These are phyloP conservation scores for Vimba vimba DNA, from an alignment of 2,113 vertebrate species.

Conservation along the genomic window DNA sequence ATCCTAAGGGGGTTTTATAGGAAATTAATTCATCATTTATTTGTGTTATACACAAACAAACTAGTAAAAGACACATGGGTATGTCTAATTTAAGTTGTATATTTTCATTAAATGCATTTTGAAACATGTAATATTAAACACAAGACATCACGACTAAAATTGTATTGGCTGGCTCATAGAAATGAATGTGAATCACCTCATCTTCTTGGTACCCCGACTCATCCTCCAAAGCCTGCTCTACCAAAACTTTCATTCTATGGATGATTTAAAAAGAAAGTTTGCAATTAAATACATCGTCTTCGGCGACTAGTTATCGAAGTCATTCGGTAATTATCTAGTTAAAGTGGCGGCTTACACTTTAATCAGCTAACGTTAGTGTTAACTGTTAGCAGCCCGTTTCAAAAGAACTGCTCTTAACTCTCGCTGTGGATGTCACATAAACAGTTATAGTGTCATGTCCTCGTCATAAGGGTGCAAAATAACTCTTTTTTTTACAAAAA, in stretches of 20 bases:
- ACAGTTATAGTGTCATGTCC: neutral
- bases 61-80: neutral
- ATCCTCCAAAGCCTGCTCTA: constrained; percentile 90
- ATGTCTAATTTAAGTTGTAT: neutral
- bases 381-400: neutral
- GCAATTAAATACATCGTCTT: neutral
- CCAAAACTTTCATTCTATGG: constrained; percentile 81
- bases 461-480: neutral
- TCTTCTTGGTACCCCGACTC: constrained; percentile 85
- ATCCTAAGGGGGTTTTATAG: constrained; percentile 75
- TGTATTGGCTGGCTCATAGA: neutral
- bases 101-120: neutral
- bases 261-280: neutral
- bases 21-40: neutral
- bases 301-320: neutral
- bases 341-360: neutral
- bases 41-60: neutral
- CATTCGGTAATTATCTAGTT: neutral
- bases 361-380: neutral
- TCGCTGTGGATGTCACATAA: neutral
- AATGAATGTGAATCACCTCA: constrained; percentile 75
- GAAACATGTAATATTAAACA: neutral
- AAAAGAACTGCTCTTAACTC: neutral
- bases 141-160: neutral
- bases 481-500: neutral